Percentiles rank a stretch among this genome's conserved stretches.
Conservation (phyloP, 2,888 invertebrate species). For the Hirtodrosophila trivittata region DNA sequence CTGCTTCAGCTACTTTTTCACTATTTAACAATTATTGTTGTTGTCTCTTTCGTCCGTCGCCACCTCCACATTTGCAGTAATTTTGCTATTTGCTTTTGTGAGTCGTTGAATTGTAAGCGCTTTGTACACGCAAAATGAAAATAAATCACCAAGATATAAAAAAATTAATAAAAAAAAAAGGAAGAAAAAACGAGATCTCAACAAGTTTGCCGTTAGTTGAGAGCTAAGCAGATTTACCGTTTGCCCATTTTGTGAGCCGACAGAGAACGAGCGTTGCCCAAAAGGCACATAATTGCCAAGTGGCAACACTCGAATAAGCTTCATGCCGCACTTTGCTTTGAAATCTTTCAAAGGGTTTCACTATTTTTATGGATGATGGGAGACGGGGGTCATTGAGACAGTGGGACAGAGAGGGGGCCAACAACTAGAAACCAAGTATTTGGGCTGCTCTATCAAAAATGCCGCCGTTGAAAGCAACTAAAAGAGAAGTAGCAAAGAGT, state of each 20-base stretch:
- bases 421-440: too few species aligned
- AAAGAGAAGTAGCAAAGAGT: constrained; percentile 26
- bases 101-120: constrained; percentile 58
- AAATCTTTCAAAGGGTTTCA: constrained; percentile 42
- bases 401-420: neutral
- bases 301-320: constrained; percentile 53
- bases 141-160: constrained; percentile 26
- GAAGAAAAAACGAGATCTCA: constrained; percentile 53
- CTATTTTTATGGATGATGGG: neutral
- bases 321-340: constrained; percentile 44
- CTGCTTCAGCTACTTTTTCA: constrained; percentile 63
- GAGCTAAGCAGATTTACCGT: constrained; percentile 68
- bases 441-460: constrained; percentile 19
- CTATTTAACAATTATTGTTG: constrained; percentile 51
- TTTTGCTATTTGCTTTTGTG: constrained; percentile 55
- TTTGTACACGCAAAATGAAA: constrained; percentile 54
- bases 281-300: constrained; percentile 62
- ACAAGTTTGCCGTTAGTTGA: constrained; percentile 64
- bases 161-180: constrained; percentile 24
- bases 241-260: constrained; percentile 47
- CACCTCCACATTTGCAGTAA: constrained; percentile 36
- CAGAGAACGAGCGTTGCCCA: constrained; percentile 21
- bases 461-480: constrained; percentile 34
- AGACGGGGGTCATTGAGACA: neutral
- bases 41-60: constrained; percentile 6